Percentiles rank a stretch among this genome's conserved stretches.
phyloP scores from a whole-genome alignment of 2,888 invertebrate species.

The Tipula lateralis region DNA sequence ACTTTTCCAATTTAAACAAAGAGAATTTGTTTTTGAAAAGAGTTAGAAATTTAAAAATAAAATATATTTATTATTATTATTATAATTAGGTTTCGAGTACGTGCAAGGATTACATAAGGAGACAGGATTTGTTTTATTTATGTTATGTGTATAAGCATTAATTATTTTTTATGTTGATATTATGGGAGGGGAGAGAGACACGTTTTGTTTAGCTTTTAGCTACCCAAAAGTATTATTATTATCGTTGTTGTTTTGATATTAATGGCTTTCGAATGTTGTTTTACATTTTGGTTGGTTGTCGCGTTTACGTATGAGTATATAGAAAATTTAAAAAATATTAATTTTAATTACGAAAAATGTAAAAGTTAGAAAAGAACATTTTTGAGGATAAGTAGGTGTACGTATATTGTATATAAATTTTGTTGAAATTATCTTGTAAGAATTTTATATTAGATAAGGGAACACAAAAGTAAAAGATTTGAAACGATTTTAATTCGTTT shows the following conservation, averaged over 20 bases:
- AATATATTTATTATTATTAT: not conserved
- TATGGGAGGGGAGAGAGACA: not conserved
- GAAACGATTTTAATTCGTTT: not conserved
- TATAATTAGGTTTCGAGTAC: not conserved
- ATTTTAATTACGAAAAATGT: not conserved
- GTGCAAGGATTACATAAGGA: not conserved
- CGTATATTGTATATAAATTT: too few relatives aligned
- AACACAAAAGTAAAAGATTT: not conserved
- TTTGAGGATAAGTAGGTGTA: not conserved
- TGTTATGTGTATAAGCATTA: not conserved
- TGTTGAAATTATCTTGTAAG: not conserved
- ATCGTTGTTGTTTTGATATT: not conserved
- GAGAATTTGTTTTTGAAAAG: not conserved
- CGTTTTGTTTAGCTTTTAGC: not conserved
- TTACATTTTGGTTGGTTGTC: not conserved
- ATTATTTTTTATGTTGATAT: not conserved
- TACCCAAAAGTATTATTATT: not conserved
- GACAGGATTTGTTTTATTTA: not conserved
- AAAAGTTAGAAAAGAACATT: not conserved
- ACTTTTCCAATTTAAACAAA: not conserved
- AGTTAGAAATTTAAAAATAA: not conserved
- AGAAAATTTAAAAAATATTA: not conserved
- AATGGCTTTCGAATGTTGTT: not conserved
- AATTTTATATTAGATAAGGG: not conserved
- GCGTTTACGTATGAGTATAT: not conserved